Evolutionary conservation across 2,888 invertebrate genomes (phyloP).

Genomic region (Aphrophora alni): DNA sequence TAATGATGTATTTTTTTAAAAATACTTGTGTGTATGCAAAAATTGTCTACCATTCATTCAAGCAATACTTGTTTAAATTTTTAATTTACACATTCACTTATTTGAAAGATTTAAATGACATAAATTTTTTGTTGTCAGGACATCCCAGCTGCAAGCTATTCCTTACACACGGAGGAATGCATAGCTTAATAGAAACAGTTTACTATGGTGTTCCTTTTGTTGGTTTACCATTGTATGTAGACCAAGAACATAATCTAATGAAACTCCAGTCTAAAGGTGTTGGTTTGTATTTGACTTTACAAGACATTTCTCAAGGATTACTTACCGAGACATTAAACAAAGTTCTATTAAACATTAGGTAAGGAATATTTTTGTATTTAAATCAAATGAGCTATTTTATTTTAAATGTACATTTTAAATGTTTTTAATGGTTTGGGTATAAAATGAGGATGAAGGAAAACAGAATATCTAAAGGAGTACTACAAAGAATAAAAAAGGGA

Average conservation of each 20-base stretch:
- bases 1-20: too few species aligned
- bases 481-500: too few species aligned
- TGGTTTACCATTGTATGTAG: conserved; percentile 50
- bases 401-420: too few species aligned
- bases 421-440: too few species aligned
- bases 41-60: too few species aligned
- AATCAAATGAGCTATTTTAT: too few species aligned
- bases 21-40: too few species aligned
- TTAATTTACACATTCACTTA: too few species aligned
- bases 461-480: too few species aligned
- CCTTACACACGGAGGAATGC: conserved; percentile 62
- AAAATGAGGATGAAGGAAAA: too few species aligned
- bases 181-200: conserved; percentile 60
- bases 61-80: too few species aligned
- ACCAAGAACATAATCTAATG: conserved; percentile 46
- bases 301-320: conserved; percentile 54
- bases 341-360: conserved; percentile 59
- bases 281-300: conserved; percentile 42
- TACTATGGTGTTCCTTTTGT: conserved; percentile 58
- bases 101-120: background rate
- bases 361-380: too few species aligned
- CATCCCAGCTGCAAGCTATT: conserved; percentile 60
- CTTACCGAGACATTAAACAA: conserved; percentile 56
- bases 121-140: conserved; percentile 52
- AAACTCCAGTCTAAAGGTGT: conserved; percentile 40